Evolutionary conservation across 1,140 invertebrate species (phyloP), one percentile per base, ranked within the genome.

Genomic region (Gryon sp.): DNA sequence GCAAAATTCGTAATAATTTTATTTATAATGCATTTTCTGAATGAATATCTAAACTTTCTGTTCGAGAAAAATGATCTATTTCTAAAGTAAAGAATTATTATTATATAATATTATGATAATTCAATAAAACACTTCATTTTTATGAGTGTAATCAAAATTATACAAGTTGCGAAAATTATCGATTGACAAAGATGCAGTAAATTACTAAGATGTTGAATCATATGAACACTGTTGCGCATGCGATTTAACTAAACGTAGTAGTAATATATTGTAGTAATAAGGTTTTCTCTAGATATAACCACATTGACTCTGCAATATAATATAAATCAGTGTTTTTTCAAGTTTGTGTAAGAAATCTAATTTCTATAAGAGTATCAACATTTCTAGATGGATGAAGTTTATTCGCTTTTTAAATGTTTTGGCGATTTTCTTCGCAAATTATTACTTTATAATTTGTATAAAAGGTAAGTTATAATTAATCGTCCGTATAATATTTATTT

Each of bases 321-420:
- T 57, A 8, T 57, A 7, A 24, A 45, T 0, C n/a, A 65, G 20
- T 55, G 22, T 46, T 30, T 9, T 30, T 28, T 46, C 22, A 63
- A 1, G 4, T 45, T 62, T 20, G 28, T 24, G 18, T 45, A 70
- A 43, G 30, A 38, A 52, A 62, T 72, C 19, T 28, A 36, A 62
- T 62, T 72, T 62, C 48, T 12, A 30, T 46, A 72, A 50, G n/a
- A 26, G 75, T 36, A 66, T 18, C 16, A 40, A 36, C 3, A 77
- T 53, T 77, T 72, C 52, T 77, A 72, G 75, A 77, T 77, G 74
- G 74, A 77, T 77, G 74, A 77, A 52, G 74, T 77, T 77, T 77
- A 41, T 12, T 66, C 66, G 46, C 32, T 53, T 65, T n/a, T 6
- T 65, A 8, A 22, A 52, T 15, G 7, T 70, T 63, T 65, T 70